These are phyloP conservation scores for Julus scandinavius DNA, from an alignment of 2,888 invertebrate species.

Conservation along the genomic window DNA sequence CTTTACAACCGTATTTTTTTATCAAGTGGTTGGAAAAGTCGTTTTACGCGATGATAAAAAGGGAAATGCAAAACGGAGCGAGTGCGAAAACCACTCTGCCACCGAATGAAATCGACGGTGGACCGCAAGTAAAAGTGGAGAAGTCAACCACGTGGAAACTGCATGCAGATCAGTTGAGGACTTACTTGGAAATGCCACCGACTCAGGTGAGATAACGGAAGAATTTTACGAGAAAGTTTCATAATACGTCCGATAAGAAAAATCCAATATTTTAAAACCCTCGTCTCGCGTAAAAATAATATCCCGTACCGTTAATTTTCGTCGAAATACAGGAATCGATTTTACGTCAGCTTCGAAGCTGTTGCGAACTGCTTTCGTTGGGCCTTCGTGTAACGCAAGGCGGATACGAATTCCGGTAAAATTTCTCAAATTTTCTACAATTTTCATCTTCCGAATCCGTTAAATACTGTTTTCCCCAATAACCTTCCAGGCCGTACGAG, in stretches of 20 bases:
- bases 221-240: too few relatives aligned
- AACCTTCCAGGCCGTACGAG: background rate
- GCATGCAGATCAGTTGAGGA: background rate
- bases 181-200: background rate
- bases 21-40: background rate
- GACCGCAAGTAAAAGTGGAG: background rate
- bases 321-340: background rate
- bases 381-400: background rate
- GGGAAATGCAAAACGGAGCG: background rate
- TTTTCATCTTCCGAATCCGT: too few relatives aligned
- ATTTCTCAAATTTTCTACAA: background rate
- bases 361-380: background rate
- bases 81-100: background rate
- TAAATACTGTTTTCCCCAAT: too few relatives aligned
- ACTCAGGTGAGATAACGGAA: background rate
- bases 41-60: background rate
- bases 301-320: background rate
- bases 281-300: background rate
- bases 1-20: background rate
- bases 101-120: background rate
- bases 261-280: too few relatives aligned
- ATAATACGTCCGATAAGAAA: too few relatives aligned
- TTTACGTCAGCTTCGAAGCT: background rate
- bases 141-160: background rate
- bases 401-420: background rate